Evolutionary conservation across 2,888 invertebrate genomes (phyloP), one percentile per base, ranked within the genome.

Genomic region (Synergus umbraculus): DNA sequence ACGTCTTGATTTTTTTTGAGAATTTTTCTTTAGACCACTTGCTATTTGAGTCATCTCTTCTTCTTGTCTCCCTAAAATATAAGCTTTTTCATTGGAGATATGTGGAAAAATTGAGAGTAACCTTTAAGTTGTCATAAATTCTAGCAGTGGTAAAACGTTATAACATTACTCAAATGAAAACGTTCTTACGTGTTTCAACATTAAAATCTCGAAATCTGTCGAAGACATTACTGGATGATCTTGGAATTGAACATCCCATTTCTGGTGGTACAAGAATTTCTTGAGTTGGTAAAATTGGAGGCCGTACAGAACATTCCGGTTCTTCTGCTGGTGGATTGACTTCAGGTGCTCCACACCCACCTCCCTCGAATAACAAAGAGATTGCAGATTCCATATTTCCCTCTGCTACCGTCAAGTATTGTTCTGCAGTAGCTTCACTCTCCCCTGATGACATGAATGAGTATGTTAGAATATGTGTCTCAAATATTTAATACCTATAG

Each of bases 1-100:
- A 49, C 95, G 94, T 84, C 92, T 92, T 63, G 92, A 92, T 90
- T 92, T 94, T 83, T 87, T 89, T 46, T 87, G 89, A 15, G 79
- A 78, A 8, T 87, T 85, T 58, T 86, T 84, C 81, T 87, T 89
- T 5, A 85, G 80, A 1, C 91, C 92, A 22, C 88, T 84, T 22
- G 89, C 91, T 84, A 88, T 87, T 22, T 88, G 85, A 8, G 91
- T 88, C 91, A 92, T 88, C 86, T 92, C 91, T 84, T 92, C 92
- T 80, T 92, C 92, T 83, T 92, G 92, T 18, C 90, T 88, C 79
- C 87, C 92, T 92, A 7, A n/a, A 81, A 79, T 54, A 13, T 44
- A 22, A 29, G 29, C 29, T 22, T 65, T 37, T 15, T 69, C 77
- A 49, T 76, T 76, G 18, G n/a, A 43, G 12, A 46, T 43, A 76